Evolutionary conservation across 2,113 vertebrate species (phyloP).

Genomic region (Perca flavescens): DNA sequence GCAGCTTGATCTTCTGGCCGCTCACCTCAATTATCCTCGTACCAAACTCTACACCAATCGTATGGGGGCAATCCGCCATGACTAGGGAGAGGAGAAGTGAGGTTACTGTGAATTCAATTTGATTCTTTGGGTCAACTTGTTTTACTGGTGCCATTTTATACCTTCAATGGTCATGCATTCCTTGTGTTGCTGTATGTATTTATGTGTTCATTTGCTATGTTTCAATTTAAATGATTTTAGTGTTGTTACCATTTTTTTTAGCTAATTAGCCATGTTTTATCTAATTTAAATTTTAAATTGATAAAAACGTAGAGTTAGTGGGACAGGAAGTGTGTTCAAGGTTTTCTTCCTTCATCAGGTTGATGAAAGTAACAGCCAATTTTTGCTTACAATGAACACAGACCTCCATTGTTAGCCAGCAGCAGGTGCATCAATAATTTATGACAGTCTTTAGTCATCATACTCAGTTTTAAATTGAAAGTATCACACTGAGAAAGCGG

Average conservation of each 20-base stretch:
- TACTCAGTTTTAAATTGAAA: conserved; percentile 14
- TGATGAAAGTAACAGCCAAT: no score
- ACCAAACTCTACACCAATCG: conserved; percentile 98
- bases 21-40: conserved; percentile 99
- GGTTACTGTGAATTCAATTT: background rate
- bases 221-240: background rate
- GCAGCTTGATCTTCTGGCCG: conserved; percentile 99
- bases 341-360: no score
- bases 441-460: conserved; percentile 15
- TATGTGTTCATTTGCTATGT: background rate
- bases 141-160: background rate
- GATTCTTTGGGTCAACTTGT: background rate
- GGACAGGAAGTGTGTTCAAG: background rate
- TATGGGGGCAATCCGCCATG: conserved; percentile 99
- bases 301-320: background rate
- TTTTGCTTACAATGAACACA: background rate
- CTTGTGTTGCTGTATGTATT: background rate
- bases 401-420: conserved; percentile 1
- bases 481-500: conserved; percentile 15
- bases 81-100: conserved; percentile 80
- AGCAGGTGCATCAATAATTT: conserved; percentile 58
- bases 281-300: background rate
- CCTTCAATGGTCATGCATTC: background rate
- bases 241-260: background rate
- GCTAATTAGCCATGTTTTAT: background rate